Evolutionary conservation across 2,113 vertebrate genomes (phyloP), one percentile per base, ranked within the genome.

Genomic region (Scopus umbretta): DNA sequence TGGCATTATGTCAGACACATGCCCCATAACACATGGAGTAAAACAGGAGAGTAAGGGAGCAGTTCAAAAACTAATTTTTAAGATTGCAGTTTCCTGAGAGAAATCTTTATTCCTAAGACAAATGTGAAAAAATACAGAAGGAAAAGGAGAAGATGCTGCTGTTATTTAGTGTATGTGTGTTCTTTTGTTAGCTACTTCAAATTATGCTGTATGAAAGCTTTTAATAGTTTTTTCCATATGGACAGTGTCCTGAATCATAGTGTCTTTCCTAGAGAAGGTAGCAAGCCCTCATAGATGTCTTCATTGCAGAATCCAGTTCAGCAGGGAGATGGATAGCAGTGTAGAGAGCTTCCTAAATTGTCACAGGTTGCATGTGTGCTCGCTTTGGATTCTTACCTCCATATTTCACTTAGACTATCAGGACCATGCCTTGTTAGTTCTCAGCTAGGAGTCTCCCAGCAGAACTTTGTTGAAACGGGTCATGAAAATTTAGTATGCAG

Each of bases 41-140:
- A 90, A 96, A 68, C 50, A 68, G 52, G 61, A 93, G 68, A 89
- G 34, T 43, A 88, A 88, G 29, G 73, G 27, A 90, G 49, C 30
- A 90, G 49, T 8, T 95, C n/a, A 80, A 96, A 90, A 92, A 63
- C 49, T 88, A 84, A 92, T 55, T 80, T 94, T 78, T 80, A 95
- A 86, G 43, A 43, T 16, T 74, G 30, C 19, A 67, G 26, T 53
- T 86, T 67, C 32, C 27, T 29, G 38, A 74, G n/a, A 80, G 17
- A 83, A 81, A 81, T 50, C 10, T 88, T 81, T 91, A 66, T 74
- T 82, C 56, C 34, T 59, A 58, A 82, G 49, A 94, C 19, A 90
- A 94, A 83, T 18, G 26, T 62, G 72, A 62, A 94, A 88, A 91
- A 90, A 63, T 20, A 63, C 1, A 21, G 26, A 86, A 79, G 59